Conservation (phyloP, 1,140 invertebrate species). For the Euschistus heros region DNA sequence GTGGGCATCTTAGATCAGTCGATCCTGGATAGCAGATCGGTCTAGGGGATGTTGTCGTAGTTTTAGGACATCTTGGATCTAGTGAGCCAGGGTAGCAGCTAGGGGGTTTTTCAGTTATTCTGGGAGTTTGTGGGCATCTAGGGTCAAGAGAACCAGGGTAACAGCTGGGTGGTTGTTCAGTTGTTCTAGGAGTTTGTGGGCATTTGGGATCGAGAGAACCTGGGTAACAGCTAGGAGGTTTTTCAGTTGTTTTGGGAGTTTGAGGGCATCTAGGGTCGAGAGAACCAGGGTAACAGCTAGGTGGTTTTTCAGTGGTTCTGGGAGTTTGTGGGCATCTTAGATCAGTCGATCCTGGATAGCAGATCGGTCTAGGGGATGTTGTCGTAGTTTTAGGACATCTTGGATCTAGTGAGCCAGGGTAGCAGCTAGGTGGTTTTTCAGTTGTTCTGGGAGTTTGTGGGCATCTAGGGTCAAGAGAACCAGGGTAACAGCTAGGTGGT, state of each 20-base stretch:
- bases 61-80: too few species aligned
- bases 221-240: conserved; percentile 25
- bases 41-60: too few species aligned
- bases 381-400: conserved; percentile 24
- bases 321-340: conserved; percentile 32
- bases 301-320: conserved; percentile 21
- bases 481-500: conserved; percentile 32
- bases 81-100: conserved; percentile 29
- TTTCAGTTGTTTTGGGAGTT: conserved; percentile 22
- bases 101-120: conserved; percentile 19
- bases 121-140: conserved; percentile 28
- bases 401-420: conserved; percentile 30
- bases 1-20: too few species aligned
- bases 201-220: conserved; percentile 35
- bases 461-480: conserved; percentile 35
- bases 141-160: conserved; percentile 33
- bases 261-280: conserved; percentile 35
- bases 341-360: conserved; percentile 33
- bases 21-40: too few species aligned
- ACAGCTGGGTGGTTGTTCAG: conserved; percentile 31
- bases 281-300: conserved; percentile 34
- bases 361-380: conserved; percentile 15
- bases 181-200: conserved; percentile 30
- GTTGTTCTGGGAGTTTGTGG: conserved; percentile 30
- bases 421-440: conserved; percentile 27